These are phyloP conservation scores for Drosophila subsilvestris DNA, from an alignment of 2,888 invertebrate species.

Conservation along the genomic window DNA sequence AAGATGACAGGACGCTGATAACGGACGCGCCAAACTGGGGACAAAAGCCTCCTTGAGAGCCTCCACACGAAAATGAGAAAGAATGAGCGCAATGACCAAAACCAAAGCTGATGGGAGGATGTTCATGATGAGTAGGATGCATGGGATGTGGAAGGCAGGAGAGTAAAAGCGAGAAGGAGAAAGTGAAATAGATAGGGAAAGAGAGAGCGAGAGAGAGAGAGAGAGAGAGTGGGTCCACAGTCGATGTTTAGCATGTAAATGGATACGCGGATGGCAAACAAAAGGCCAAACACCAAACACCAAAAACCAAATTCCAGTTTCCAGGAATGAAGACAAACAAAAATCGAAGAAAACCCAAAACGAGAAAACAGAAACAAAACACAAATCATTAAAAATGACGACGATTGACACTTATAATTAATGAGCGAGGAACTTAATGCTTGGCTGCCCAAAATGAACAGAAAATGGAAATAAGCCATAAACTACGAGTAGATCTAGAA, in stretches of 20 bases:
- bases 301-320: slow-evolving; percentile 26
- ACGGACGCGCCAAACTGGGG: slow-evolving; percentile 33
- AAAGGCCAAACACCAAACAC: slow-evolving; percentile 51
- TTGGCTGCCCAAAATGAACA: slow-evolving; percentile 54
- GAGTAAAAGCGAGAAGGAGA: slow-evolving; percentile 23
- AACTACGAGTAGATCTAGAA: slow-evolving; percentile 34
- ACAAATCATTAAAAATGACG: slow-evolving; percentile 77
- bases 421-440: slow-evolving; percentile 67
- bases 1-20: slow-evolving; percentile 77
- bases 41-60: slow-evolving; percentile 49
- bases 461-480: slow-evolving; percentile 50
- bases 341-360: slow-evolving; percentile 8
- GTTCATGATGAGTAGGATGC: slow-evolving; percentile 1
- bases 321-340: slow-evolving; percentile 19
- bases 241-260: slow-evolving; percentile 75
- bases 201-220: slow-evolving; percentile 1
- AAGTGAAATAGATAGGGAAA: slow-evolving; percentile 32
- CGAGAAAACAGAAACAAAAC: slow-evolving; percentile 59
- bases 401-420: slow-evolving; percentile 80
- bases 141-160: slow-evolving; percentile 14
- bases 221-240: slow-evolving; percentile 29
- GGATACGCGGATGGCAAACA: slow-evolving; percentile 66
- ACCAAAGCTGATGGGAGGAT: slow-evolving; percentile 25
- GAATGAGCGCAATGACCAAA: slow-evolving; percentile 26
- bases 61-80: slow-evolving; percentile 1